Conservation (phyloP, 2,888 invertebrate species). For the Patella depressa region DNA sequence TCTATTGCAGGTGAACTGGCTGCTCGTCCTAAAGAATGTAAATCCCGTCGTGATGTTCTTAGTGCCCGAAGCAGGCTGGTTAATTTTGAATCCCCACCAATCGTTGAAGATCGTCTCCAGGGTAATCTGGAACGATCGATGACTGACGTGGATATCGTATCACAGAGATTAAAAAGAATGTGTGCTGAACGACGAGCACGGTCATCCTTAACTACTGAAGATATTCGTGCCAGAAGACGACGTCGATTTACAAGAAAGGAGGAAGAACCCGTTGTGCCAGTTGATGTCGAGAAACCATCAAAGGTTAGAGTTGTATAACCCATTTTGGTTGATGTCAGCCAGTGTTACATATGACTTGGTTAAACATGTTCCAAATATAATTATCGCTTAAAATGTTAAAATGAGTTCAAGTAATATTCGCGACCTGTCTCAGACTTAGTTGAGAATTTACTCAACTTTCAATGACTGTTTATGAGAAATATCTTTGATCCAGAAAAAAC, state of each 20-base stretch:
- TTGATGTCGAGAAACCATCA: neutral
- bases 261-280: neutral
- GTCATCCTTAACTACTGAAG: neutral
- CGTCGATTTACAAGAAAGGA: neutral
- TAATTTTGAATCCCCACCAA: neutral
- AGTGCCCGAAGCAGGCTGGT: neutral
- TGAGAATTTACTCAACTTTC: too few species aligned
- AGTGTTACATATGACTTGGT: too few species aligned
- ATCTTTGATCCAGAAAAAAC: too few species aligned
- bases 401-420: too few species aligned
- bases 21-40: neutral
- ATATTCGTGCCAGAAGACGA: neutral
- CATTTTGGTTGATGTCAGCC: too few species aligned
- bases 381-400: too few species aligned
- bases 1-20: neutral
- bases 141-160: neutral
- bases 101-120: neutral
- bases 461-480: too few species aligned
- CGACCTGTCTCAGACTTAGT: too few species aligned
- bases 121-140: neutral
- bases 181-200: neutral
- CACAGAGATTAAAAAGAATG: neutral
- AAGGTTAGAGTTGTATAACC: neutral
- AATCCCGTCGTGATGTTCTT: neutral
- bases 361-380: too few species aligned